Base-by-base conservation (phyloP, 2,888 invertebrate species). In the Norana najaformis region DNA sequence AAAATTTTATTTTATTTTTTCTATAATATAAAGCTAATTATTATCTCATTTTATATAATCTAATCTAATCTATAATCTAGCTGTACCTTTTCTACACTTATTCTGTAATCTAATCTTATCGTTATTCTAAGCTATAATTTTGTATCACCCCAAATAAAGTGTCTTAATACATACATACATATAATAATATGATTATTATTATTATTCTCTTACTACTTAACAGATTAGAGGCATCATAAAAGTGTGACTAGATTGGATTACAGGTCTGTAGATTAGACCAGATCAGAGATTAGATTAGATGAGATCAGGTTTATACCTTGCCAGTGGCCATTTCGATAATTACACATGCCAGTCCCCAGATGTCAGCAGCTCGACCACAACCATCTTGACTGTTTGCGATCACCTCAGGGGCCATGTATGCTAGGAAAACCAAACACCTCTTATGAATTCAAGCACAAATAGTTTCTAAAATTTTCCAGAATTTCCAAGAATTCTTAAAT, bases 381-480 rank as follows among this genome's bases (percentile, higher is more conserved):
- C 98, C 98, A 91, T 96, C 96, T 89, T 92, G 91, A 89, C 93
- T 92, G 91, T 92, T 93, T 47, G 95, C 95, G 91, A 94, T 98
- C 93, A 98, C 97, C 95, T 98, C 98, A 0, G 98, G 98, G 0
- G 98, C 98, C 98, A 98, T 99, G 95, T 98, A 99, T 89, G 98
- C 98, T 97, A 95, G 37, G 95, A 94, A 89, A 30, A n/a, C 37
- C 18, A 23, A 89, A n/a, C n/a, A n/a, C n/a, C n/a, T n/a, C n/a
- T n/a, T n/a, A n/a, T n/a, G n/a, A n/a, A n/a, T n/a, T n/a, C n/a
- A n/a, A n/a, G n/a, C 1, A 69, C 30, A 11, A n/a, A 6, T n/a
- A n/a, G 30, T 11, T 69, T n/a, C 69, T 69, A 8, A 69, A 47
- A 5, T n/a, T 69, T 69, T 6, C n/a, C 30, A n/a, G 6, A 69